These are phyloP conservation scores for Eupithecia exiguata DNA, from an alignment of 2,888 invertebrate species.

Conservation along the genomic window DNA sequence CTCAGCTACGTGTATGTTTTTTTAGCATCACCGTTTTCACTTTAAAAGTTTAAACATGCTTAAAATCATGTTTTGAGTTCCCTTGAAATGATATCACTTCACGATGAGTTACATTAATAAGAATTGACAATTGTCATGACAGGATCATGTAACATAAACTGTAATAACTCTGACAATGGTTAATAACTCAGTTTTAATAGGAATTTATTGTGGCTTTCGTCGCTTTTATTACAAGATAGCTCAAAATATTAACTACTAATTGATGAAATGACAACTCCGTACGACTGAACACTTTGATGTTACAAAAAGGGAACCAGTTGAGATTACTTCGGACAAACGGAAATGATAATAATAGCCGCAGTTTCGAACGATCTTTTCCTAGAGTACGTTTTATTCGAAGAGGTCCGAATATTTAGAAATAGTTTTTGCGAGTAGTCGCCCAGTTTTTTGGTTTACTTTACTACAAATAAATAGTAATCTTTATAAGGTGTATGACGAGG, in stretches of 20 bases:
- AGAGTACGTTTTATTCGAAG: neutral
- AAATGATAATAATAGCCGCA: neutral
- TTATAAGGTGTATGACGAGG: no score
- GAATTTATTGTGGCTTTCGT: constrained; percentile 27
- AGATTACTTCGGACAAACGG: neutral
- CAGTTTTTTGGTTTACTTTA: neutral
- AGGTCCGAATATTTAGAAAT: neutral
- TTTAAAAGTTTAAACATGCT: no score
- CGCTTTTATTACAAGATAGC: constrained; percentile 24
- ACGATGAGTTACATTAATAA: neutral
- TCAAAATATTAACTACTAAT: constrained; percentile 3
- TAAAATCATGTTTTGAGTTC: no score
- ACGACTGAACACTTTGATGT: constrained; percentile 13
- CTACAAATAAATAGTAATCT: no score
- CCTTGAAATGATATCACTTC: neutral
- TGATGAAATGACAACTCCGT: constrained; percentile 22
- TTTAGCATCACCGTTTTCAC: no score
- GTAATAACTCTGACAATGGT: constrained; percentile 38
- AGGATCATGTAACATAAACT: constrained; percentile 35
- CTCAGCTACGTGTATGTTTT: no score
- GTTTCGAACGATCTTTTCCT: neutral
- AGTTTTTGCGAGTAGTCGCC: neutral
- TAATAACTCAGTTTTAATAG: constrained; percentile 36
- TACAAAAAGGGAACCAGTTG: neutral
- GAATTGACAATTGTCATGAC: neutral